Base-by-base conservation (phyloP, 1,140 invertebrate genomes). In the Eueides isabella region DNA sequence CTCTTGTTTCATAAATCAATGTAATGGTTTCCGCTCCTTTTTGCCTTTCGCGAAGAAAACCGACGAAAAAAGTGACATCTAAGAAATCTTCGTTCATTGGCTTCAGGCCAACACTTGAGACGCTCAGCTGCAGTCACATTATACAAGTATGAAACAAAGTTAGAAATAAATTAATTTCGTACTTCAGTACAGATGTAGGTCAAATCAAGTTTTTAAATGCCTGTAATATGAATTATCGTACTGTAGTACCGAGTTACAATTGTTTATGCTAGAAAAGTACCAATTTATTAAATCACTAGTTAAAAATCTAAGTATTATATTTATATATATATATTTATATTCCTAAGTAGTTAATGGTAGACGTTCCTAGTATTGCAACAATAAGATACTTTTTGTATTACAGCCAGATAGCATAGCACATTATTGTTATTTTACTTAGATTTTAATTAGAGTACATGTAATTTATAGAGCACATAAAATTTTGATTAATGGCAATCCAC, bases 11-110 rank as follows among this genome's bases (percentile, higher is more conserved):
- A 90, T 90, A 90, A 90, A 90, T 89, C 85, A 88, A 86, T 84
- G 81, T 87, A 90, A 90, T 88, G 83, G 81, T 82, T 90, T 87
- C 85, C 85, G 83, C 77, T 86, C 80, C 84, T 88, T 76, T 77
- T 82, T 79, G 74, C 67, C 67, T 67, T 76, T 70, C 62, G 74
- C 74, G 83, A 80, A 76, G 80, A 85, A 84, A 84, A 81, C 80
- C 74, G 71, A 80, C 48, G 81, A 86, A 88, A 76, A 90, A 89
- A 87, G 81, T 86, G 84, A 86, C 83, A 84, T 84, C 73, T 81
- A 78, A 76, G 79, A 88, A 87, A 84, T 74, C 67, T 82, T 48
- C 63, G 73, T 78, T 84, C 81, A 82, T 80, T 90, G 87, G 87
- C 86, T 30, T 19, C 16, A 26, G 31, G 85, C 88, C 88, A 90